These are phyloP conservation scores for Carapus acus DNA, from an alignment of 2,797 vertebrate species.

Conservation along the genomic window DNA sequence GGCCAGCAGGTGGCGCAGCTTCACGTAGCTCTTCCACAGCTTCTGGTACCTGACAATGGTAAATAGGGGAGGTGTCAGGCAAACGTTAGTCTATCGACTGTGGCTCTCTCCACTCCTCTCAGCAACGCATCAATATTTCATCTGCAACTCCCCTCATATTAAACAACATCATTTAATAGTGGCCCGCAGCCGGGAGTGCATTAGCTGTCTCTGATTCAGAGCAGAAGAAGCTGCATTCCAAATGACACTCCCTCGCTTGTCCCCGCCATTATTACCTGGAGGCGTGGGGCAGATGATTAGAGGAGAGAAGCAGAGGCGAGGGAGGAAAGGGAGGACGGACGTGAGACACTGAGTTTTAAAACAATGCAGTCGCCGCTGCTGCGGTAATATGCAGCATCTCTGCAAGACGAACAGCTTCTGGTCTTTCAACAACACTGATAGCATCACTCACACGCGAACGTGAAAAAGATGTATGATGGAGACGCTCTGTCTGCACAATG, in stretches of 20 bases:
- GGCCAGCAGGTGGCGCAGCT: conserved; percentile 94
- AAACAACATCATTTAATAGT: conserved; percentile 51
- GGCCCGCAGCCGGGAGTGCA: conserved; percentile 42
- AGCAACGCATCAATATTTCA: conserved; percentile 57
- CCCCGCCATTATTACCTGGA: no score
- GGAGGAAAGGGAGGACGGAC: no score
- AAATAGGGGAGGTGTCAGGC: conserved; percentile 24
- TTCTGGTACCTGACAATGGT: conserved; percentile 86
- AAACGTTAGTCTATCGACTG: conserved; percentile 15
- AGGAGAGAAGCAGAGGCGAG: no score
- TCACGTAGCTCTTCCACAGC: conserved; percentile 98
- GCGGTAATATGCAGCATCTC: conserved; percentile 9
- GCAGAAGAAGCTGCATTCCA: conserved; percentile 1
- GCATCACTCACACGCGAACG: no score
- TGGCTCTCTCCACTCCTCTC: conserved; percentile 1
- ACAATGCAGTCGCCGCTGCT: no score
- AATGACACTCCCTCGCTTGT: no score
- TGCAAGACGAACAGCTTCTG: conserved; percentile 31
- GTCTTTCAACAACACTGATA: no score
- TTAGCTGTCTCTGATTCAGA: conserved; percentile 36
- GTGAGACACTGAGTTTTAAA: no score
- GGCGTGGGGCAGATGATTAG: no score
- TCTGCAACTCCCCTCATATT: conserved; percentile 32
- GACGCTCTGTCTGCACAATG: no score
- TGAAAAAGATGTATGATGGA: no score